Base-by-base conservation (phyloP, 2,797 vertebrate species). In the Botia almorhae region DNA sequence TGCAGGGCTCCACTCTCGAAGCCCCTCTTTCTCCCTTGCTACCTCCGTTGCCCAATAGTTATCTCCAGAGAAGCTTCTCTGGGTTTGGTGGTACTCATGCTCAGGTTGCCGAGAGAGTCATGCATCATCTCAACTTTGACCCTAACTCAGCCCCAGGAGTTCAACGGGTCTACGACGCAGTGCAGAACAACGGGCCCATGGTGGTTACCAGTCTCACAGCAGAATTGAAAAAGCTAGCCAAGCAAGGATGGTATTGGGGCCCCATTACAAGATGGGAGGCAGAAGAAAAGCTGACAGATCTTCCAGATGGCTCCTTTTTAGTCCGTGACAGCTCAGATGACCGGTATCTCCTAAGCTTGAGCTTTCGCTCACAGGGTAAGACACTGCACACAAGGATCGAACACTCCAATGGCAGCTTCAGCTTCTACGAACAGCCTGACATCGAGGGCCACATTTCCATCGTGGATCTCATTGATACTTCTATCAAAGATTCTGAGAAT, bases 161-260 rank as follows among this genome's bases (percentile, higher is more conserved):
- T 58, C 95, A 94, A 69, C 92, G 97, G 83, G 97, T 99, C 58
- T 99, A 98, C 13, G 97, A 99, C 83, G 98, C 97, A 0, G 96
- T 99, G 85, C 98, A 98, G 90, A 96, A 89, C 84, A 96, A 95
- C 0, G 98, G 98, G n/a, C 95, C 96, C 19, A 97, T 96, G 96
- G 96, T 97, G 11, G 98, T 98, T 85, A 98, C 96, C 21, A 99
- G 97, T 88, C 95, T 99, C 78, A 99, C 98, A 0, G 96, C 96
- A 88, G 98, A 99, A 93, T 93, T 99, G 85, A 99, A 99, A 90
- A 98, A 98, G 85, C 94, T 99, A 70, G 98, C 98, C 0, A 96
- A 92, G 85, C 98, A 99, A 90, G 98, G 98, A 68, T 99, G 98
- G 98, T 99, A 99, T 94, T 99, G 98, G 98, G 98, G 98, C 11